Conservation (phyloP, 2,888 invertebrate species). For the Alcis repandata region DNA sequence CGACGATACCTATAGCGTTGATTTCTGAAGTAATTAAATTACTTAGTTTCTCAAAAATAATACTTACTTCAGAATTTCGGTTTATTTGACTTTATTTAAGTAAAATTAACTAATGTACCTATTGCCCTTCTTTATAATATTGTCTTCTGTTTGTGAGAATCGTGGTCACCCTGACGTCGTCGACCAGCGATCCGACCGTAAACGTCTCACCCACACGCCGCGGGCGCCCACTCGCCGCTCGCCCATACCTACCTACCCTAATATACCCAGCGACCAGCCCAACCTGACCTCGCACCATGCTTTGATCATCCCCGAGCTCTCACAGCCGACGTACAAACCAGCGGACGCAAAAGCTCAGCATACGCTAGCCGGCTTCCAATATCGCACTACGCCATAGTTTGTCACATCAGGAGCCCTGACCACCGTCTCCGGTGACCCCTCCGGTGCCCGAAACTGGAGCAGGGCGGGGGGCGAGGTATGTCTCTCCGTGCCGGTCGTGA, state of each 20-base stretch:
- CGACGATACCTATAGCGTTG: no score
- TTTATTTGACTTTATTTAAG: no score
- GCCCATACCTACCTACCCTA: conserved; percentile 78
- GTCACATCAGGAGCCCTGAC: conserved; percentile 80
- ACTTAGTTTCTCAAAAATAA: no score
- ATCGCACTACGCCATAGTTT: conserved; percentile 82
- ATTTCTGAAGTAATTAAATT: no score
- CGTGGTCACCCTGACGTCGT: conserved; percentile 71
- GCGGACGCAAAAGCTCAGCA: conserved; percentile 57
- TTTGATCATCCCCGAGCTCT: conserved; percentile 42
- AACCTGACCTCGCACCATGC: conserved; percentile 56
- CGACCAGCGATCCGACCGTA: conserved; percentile 85
- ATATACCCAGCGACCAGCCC: conserved; percentile 65
- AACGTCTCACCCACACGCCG: conserved; percentile 86
- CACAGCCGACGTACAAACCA: conserved; percentile 39
- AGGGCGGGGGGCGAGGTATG: conserved; percentile 61
- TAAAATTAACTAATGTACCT: no score
- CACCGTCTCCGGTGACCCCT: conserved; percentile 72
- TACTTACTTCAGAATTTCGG: no score
- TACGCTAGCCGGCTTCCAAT: conserved; percentile 69
- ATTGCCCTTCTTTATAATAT: not conserved
- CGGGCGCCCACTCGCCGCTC: conserved; percentile 81
- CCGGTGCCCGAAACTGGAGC: conserved; percentile 57
- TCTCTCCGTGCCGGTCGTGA: conserved; percentile 54
- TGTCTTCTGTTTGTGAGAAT: conserved; percentile 8